Base-by-base conservation (phyloP, 2,888 invertebrate species). In the Spisula solida region DNA sequence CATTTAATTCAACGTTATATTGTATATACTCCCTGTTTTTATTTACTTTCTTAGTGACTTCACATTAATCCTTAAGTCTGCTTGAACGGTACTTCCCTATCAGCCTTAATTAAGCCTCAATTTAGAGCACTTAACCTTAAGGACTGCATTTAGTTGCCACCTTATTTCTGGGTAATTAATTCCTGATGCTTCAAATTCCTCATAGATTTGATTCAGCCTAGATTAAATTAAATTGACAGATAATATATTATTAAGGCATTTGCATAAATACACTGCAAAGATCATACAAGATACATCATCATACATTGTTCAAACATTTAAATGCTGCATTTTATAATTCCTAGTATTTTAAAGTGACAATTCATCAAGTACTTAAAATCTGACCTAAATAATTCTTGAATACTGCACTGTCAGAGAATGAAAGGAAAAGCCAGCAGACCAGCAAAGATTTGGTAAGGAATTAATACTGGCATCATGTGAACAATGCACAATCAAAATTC, bases 101-200 rank as follows among this genome's bases (percentile, higher is more conserved):
- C 91, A 85, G 87, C 83, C 78, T 88, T 90, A 90, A 88, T 85
- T 87, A 89, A 89, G 91, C 86, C 88, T 91, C 91, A 75, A 80
- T 41, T 85, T 85, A 85, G 90, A 90, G 91, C 88, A 91, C 91
- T 91, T 85, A 86, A 91, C 85, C 47, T 88, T 87, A 85, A 88
- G 75, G 82, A 83, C 84, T 86, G 88, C 84, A 56, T 89, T 83
- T 80, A 47, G 41, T 47, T 85, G 80, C 47, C 87, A 82, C 85
- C 84, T 82, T 83, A 82, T 85, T 87, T 90, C 90, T 87, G 85
- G 88, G 31, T 82, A 66, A 79, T 87, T 88, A 82, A 90, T 87
- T 89, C 89, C 86, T 90, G 86, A 70, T 81, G 86, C 83, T 90
- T 86, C 87, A 84, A 34, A 75, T 34, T 75, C 75, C 75, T 75